Evolutionary conservation across 2,113 vertebrate genomes (phyloP).

Genomic region (Macrotis lagotis): DNA sequence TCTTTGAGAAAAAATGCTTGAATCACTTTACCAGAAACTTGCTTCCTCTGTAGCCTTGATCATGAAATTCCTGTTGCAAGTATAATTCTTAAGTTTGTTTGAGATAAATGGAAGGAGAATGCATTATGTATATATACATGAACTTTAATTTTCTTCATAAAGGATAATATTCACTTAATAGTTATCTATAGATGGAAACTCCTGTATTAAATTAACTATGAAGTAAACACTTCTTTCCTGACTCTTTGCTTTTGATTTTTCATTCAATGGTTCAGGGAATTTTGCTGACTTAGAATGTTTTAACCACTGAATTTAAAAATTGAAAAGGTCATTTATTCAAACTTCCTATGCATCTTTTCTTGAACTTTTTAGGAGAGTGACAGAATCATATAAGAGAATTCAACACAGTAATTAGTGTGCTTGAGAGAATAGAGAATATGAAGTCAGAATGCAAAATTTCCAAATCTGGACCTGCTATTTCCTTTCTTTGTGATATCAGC

Average conservation of each 20-base stretch:
- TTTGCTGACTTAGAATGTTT: constrained; percentile 3
- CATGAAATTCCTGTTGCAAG: constrained; percentile 6
- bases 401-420: not conserved
- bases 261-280: not conserved
- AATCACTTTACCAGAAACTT: not conserved
- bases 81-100: not conserved
- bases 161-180: constrained; percentile 48
- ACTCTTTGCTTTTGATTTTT: constrained; percentile 29
- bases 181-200: constrained; percentile 14
- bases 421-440: not conserved
- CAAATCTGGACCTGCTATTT: not conserved
- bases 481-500: not conserved
- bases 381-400: constrained; percentile 40
- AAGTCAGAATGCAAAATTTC: not conserved
- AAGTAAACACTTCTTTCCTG: not conserved
- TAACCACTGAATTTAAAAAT: constrained; percentile 11
- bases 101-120: constrained; percentile 2
- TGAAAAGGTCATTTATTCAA: not conserved
- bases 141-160: constrained; percentile 44
- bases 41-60: constrained; percentile 3
- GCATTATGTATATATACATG: not conserved
- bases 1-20: not conserved
- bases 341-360: constrained; percentile 5
- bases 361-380: constrained; percentile 32
- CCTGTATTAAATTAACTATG: constrained; percentile 55